Evolutionary conservation across 2,888 invertebrate species (phyloP), one percentile per base, ranked within the genome.

Genomic region (Ennomos quercinarius): DNA sequence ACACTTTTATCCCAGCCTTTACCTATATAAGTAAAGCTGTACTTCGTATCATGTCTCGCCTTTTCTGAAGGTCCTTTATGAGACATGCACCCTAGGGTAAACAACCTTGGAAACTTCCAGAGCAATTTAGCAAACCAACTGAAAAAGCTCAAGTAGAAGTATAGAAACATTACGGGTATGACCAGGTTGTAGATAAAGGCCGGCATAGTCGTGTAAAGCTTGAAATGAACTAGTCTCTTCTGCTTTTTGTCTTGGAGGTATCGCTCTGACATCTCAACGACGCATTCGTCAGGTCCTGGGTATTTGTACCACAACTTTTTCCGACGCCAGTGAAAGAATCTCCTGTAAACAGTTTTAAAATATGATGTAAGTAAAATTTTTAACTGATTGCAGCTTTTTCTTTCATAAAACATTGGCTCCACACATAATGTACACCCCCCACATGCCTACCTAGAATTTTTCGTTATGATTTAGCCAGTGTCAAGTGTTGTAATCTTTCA

Each of bases 281-380:
- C 64, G 9, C 74, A 73, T 4, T 66, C 64, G 8, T 87, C 87
- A 2, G 80, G 74, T 2, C 86, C 85, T 0, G 84, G 84, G 45
- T 80, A 83, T 0, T 81, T 79, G 47, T 76, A 83, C 86, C 86
- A 86, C 8, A 72, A 54, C 46, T 58, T 69, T 2, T 79, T 74
- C 2, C 76, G 63, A 53, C 76, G 64, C 41, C 74, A 75, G 27
- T 84, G 84, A 57, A 86, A 83, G 61, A 84, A 84, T 11, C 74
- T 73, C 58, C 86, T 87, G 75, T 1, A 68, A 83, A 71, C 40
- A 53, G 27, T 27, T 6, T 27, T 27, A 27, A 27, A 27, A 27
- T 27, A 27, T 27, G 27, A 27, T 6, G 1, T 17, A 4, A 2
- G 4, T 17, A 4, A 2, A 17, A 17, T 17, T 17, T 17, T 17